Evolutionary conservation across 2,888 invertebrate genomes (phyloP).

Genomic region (Agriopis aurantiaria): DNA sequence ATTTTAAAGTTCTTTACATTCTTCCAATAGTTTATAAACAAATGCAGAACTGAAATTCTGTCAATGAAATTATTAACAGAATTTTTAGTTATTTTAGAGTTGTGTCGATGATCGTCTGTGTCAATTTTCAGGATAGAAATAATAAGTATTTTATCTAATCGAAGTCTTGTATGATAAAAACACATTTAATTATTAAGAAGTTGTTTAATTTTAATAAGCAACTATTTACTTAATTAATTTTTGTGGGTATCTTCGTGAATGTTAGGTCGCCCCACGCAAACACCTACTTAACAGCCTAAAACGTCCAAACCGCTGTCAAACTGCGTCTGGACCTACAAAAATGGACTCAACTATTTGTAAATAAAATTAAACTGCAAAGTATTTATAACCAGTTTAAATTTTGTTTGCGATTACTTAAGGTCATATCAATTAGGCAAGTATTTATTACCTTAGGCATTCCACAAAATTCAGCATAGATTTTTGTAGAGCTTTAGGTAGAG

Average conservation of each 20-base stretch:
- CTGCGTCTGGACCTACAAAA: constrained; percentile 32
- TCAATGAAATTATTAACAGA: no score
- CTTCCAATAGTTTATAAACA: no score
- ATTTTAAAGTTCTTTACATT: no score
- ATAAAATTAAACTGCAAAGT: constrained; percentile 22
- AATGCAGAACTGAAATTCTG: no score
- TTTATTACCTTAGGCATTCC: constrained; percentile 24
- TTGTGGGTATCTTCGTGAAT: constrained; percentile 15
- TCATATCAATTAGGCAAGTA: constrained; percentile 33
- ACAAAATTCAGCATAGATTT: constrained; percentile 15
- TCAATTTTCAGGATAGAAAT: no score
- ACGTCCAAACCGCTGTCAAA: constrained; percentile 29
- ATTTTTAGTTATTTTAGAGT: no score
- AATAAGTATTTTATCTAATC: no score
- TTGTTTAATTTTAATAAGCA: constrained; percentile 6
- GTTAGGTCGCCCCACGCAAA: constrained; percentile 34
- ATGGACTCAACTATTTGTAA: constrained; percentile 37
- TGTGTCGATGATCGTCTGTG: no score
- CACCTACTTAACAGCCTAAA: constrained; percentile 38
- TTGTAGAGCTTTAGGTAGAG: neutral
- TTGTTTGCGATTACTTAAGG: constrained; percentile 35
- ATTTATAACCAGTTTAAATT: constrained; percentile 32
- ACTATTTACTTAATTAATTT: neutral
- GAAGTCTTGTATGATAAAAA: no score
- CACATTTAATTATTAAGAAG: no score